phyloP scores from a whole-genome alignment of 1,140 invertebrate genomes.

The Harpegnathos saltator region DNA sequence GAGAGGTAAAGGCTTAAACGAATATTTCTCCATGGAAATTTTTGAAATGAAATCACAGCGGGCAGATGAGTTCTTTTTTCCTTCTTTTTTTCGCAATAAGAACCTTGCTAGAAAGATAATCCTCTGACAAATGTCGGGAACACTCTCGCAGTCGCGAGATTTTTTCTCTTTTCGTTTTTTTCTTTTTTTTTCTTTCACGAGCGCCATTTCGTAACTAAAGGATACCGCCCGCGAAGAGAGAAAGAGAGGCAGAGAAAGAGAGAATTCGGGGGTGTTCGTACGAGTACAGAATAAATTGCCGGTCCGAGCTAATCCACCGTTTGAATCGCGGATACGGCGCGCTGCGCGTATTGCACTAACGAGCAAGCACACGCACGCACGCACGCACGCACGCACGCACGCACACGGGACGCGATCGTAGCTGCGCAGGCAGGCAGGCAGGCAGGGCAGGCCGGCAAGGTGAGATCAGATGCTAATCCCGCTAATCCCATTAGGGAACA shows the following conservation, averaged over 20 bases:
- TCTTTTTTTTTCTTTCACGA: no score
- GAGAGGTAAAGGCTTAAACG: not conserved
- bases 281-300: constrained; percentile 41
- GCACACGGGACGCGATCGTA: no score
- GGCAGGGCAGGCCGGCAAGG: not conserved
- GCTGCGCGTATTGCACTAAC: constrained; percentile 63
- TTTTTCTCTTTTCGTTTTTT: not conserved
- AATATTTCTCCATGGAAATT: not conserved
- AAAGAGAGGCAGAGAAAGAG: not conserved
- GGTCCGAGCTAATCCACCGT: constrained; percentile 28
- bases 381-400: not conserved
- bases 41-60: not conserved
- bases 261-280: constrained; percentile 16
- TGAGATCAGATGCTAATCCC: constrained; percentile 74
- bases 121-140: not conserved
- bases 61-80: not conserved
- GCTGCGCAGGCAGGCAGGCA: not conserved
- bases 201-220: not conserved
- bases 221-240: not conserved
- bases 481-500: constrained; percentile 77
- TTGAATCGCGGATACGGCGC: constrained; percentile 21
- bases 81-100: constrained; percentile 1
- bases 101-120: not conserved
- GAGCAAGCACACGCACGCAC: constrained; percentile 41
- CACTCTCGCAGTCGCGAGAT: not conserved